Conservation (phyloP, 2,888 invertebrate species). For the Pherbina coryleti region DNA sequence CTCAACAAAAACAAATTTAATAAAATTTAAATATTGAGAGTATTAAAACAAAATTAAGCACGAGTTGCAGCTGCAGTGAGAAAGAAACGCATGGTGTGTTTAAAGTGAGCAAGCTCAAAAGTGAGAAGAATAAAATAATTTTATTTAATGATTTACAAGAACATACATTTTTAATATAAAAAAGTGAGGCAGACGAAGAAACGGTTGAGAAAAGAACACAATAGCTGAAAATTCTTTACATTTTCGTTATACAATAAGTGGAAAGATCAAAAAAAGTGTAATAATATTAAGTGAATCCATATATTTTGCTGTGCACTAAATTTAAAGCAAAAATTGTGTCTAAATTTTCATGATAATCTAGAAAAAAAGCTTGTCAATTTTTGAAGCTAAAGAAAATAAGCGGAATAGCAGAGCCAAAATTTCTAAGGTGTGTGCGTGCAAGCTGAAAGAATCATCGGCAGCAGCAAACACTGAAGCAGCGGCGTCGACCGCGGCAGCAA, state of each 20-base stretch:
- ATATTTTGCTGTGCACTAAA: neutral
- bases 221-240: neutral
- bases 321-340: neutral
- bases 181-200: slow-evolving; percentile 21
- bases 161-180: neutral
- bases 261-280: neutral
- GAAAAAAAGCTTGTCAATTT: slow-evolving; percentile 9
- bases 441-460: neutral
- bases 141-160: neutral
- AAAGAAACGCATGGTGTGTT: neutral
- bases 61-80: slow-evolving; percentile 8
- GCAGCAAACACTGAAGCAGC: neutral
- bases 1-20: slow-evolving; percentile 11
- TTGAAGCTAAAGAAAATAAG: neutral
- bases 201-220: slow-evolving; percentile 20
- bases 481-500: slow-evolving; percentile 6
- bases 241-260: slow-evolving; percentile 19
- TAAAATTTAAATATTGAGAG: neutral
- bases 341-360: neutral
- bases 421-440: slow-evolving; percentile 33
- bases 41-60: neutral
- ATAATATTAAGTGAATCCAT: neutral
- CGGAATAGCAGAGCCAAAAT: neutral
- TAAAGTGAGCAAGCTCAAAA: neutral
- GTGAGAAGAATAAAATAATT: neutral